Percentiles rank a stretch among this genome's conserved stretches.
These are phyloP conservation scores for Xanthorhoe spadicearia DNA, from an alignment of 2,888 invertebrate genomes.

Conservation along the genomic window DNA sequence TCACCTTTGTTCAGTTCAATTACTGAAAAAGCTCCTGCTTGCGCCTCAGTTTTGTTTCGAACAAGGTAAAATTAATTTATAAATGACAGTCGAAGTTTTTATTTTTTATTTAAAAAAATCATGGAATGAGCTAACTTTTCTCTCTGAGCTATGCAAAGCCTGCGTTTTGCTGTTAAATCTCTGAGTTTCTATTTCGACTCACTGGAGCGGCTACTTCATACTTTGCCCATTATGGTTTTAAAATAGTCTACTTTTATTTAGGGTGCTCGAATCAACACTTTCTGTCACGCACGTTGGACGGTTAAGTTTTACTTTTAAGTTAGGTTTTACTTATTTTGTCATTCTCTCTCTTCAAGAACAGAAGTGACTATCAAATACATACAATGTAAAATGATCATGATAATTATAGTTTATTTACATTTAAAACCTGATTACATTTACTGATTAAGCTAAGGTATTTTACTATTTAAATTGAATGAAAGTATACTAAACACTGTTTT, in stretches of 20 bases:
- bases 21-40: background rate
- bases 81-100: too few relatives aligned
- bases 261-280: conserved; percentile 57
- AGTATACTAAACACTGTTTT: too few relatives aligned
- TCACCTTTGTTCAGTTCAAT: too few relatives aligned
- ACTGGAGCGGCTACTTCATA: conserved; percentile 59
- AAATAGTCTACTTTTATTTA: conserved; percentile 57
- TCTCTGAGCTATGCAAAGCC: conserved; percentile 7
- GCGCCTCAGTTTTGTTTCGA: background rate
- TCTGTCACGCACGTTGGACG: conserved; percentile 58
- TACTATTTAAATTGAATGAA: too few relatives aligned
- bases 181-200: conserved; percentile 71
- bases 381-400: background rate
- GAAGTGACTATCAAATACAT: background rate
- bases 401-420: background rate
- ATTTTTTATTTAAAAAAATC: too few relatives aligned
- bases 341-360: conserved; percentile 24
- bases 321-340: conserved; percentile 47
- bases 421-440: too few relatives aligned
- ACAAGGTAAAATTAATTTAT: too few relatives aligned
- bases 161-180: conserved; percentile 51
- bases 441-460: too few relatives aligned
- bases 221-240: conserved; percentile 60
- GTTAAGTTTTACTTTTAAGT: too few relatives aligned
- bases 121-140: background rate